phyloP scores from a whole-genome alignment of 2,888 invertebrate species.

The Trichopoda pennipes region DNA sequence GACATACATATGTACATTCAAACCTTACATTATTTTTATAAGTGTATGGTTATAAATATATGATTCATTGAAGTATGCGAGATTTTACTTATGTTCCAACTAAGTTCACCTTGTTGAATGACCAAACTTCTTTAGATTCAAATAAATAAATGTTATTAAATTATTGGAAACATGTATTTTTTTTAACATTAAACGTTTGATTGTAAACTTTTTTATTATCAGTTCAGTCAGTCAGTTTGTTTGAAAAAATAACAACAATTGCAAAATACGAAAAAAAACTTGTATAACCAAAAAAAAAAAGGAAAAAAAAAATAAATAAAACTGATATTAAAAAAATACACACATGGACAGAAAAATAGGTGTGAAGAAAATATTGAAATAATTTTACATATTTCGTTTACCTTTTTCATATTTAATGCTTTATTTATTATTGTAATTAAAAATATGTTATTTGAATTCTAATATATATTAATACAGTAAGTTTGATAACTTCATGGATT shows the following conservation, averaged over 20 bases:
- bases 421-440: too few species aligned
- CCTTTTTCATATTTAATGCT: too few species aligned
- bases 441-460: too few species aligned
- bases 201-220: conserved; percentile 40
- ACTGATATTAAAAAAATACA: too few species aligned
- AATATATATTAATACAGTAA: too few species aligned
- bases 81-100: conserved; percentile 4
- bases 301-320: too few species aligned
- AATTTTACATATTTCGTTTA: too few species aligned
- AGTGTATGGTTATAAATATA: not conserved
- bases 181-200: not conserved
- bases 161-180: conserved; percentile 57
- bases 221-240: conserved; percentile 26
- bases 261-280: not conserved
- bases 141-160: conserved; percentile 47
- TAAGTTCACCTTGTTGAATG: conserved; percentile 57
- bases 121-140: conserved; percentile 47
- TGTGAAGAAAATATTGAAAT: too few species aligned
- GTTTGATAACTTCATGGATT: too few species aligned
- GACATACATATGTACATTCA: too few species aligned
- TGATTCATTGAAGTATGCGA: conserved; percentile 47
- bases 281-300: too few species aligned
- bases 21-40: not conserved
- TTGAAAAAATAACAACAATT: not conserved
- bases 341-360: too few species aligned